These are phyloP conservation scores for Morpho achilles DNA, from an alignment of 2,888 invertebrate genomes.

Conservation along the genomic window DNA sequence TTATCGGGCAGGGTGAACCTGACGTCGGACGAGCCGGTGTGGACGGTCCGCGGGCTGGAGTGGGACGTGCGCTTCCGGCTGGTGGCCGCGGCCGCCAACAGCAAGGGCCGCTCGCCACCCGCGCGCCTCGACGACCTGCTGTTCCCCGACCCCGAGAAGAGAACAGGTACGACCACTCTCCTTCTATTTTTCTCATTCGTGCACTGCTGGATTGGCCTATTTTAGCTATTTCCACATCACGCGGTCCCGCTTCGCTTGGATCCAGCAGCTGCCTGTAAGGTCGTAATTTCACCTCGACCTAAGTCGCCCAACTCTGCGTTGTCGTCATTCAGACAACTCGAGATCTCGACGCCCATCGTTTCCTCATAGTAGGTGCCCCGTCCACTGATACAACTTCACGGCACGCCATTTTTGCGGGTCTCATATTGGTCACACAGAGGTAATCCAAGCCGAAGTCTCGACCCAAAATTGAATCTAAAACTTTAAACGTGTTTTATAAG, in stretches of 20 bases:
- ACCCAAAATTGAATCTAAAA: too few relatives aligned
- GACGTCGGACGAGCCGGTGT: constrained; percentile 83
- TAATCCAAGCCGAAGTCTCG: too few relatives aligned
- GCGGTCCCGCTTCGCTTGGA: too few relatives aligned
- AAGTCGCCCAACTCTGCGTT: too few relatives aligned
- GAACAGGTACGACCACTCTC: constrained; percentile 79
- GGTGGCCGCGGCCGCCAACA: constrained; percentile 88
- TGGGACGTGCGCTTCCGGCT: constrained; percentile 88
- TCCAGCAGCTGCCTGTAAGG: too few relatives aligned
- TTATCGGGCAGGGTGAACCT: constrained; percentile 78
- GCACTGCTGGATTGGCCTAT: too few relatives aligned
- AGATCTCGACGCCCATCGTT: too few relatives aligned
- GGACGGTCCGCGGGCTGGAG: constrained; percentile 88
- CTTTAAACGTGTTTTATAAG: too few relatives aligned
- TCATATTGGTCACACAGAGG: not conserved
- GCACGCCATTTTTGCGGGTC: not conserved
- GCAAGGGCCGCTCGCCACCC: constrained; percentile 88
- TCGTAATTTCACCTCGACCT: too few relatives aligned
- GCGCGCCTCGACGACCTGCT: constrained; percentile 87
- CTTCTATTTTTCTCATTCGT: not conserved
- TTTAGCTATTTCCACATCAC: not conserved
- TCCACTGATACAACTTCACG: too few relatives aligned
- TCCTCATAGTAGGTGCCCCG: too few relatives aligned
- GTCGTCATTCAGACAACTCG: too few relatives aligned
- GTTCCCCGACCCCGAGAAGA: constrained; percentile 88